phyloP scores from a whole-genome alignment of 2,888 invertebrate genomes.

The Catocala sponsa region DNA sequence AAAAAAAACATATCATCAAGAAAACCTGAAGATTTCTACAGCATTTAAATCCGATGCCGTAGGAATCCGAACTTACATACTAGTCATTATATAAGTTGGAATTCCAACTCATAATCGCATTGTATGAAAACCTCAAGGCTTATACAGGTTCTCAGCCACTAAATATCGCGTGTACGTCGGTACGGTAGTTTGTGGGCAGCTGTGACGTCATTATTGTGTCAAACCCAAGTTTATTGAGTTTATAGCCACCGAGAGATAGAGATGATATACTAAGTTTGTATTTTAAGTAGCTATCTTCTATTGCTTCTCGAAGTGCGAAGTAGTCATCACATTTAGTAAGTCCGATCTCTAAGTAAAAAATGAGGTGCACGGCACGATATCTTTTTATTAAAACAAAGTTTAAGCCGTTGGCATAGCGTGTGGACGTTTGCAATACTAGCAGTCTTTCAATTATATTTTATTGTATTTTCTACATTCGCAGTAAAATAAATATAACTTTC shows the following conservation, averaged over 20 bases:
- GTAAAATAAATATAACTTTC: too few species aligned
- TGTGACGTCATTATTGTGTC: conserved; percentile 15
- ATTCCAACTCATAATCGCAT: conserved; percentile 11
- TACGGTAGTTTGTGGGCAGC: conserved; percentile 17
- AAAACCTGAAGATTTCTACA: too few species aligned
- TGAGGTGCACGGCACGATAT: too few species aligned
- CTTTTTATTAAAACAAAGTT: too few species aligned
- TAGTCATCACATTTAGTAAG: too few species aligned
- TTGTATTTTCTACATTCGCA: too few species aligned
- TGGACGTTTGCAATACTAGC: too few species aligned
- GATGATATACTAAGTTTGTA: not conserved
- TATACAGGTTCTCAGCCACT: conserved; percentile 39
- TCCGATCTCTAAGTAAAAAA: too few species aligned
- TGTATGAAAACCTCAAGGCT: conserved; percentile 17
- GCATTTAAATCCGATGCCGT: too few species aligned
- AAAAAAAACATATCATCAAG: too few species aligned
- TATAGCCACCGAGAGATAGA: not conserved
- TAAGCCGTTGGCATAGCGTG: too few species aligned
- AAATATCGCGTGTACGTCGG: conserved; percentile 23
- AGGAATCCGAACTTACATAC: not conserved
- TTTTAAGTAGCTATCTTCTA: not conserved
- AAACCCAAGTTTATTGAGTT: conserved; percentile 11
- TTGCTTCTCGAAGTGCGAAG: not conserved
- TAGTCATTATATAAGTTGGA: not conserved
- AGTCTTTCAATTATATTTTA: too few species aligned